Percentiles rank a stretch among this genome's conserved stretches.
Conservation (phyloP, 1,140 invertebrate species). For the Bombus ignitus region DNA sequence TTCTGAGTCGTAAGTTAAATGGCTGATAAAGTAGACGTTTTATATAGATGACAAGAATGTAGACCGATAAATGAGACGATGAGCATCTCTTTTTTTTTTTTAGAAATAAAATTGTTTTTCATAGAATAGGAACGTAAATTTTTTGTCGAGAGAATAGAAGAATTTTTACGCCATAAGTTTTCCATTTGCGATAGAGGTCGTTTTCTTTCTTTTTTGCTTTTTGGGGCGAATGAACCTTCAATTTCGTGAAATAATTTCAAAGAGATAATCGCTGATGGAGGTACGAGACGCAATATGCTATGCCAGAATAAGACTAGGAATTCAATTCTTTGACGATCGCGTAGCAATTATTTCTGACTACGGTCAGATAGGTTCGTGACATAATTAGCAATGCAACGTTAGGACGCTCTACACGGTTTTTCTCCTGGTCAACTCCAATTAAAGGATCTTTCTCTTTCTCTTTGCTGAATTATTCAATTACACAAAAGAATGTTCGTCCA, state of each 20-base stretch:
- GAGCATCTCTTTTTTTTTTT: neutral
- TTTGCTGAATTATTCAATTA: slow-evolving; percentile 41
- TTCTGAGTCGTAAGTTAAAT: neutral
- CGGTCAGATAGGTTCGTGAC: slow-evolving; percentile 1
- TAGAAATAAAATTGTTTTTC: neutral
- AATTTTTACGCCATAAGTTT: neutral
- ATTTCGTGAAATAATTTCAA: neutral
- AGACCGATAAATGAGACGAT: neutral
- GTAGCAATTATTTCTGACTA: slow-evolving; percentile 3
- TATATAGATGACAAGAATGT: neutral
- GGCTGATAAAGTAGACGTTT: neutral
- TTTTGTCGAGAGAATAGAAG: neutral
- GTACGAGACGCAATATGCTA: neutral
- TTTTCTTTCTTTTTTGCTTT: neutral
- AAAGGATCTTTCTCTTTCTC: neutral
- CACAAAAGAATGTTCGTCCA: neutral
- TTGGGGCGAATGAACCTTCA: no score
- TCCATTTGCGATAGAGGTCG: no score
- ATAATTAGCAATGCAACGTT: slow-evolving; percentile 36
- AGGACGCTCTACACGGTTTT: neutral
- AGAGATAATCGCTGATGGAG: no score
- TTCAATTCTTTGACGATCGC: slow-evolving; percentile 13
- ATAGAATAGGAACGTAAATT: neutral
- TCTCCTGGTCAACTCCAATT: neutral
- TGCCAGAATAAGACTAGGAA: neutral